phyloP scores from a whole-genome alignment of 2,113 vertebrate species.

The Amphiprion percula region DNA sequence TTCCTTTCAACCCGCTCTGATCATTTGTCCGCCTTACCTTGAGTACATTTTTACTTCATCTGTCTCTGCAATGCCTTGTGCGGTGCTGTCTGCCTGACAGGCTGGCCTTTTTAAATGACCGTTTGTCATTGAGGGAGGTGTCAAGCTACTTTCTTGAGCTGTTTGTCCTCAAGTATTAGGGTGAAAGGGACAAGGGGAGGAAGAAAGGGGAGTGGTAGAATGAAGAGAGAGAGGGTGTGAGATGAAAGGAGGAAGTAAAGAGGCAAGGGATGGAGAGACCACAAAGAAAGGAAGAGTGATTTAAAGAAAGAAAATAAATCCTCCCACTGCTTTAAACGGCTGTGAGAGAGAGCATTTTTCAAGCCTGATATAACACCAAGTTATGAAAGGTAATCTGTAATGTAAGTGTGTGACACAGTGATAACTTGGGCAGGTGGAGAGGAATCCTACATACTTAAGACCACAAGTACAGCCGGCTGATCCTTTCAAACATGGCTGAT shows the following conservation, averaged over 20 bases:
- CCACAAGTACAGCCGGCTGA: slow-evolving; percentile 38
- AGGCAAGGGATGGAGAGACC: slow-evolving; percentile 7
- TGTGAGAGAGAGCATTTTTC: slow-evolving; percentile 38
- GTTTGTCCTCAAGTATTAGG: slow-evolving; percentile 53
- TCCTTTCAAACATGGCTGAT: slow-evolving; percentile 63
- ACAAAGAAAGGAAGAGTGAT: slow-evolving; percentile 5
- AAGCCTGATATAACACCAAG: slow-evolving; percentile 46
- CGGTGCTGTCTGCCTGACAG: slow-evolving; percentile 70
- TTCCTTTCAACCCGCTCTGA: slow-evolving; percentile 42
- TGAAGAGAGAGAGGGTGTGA: slow-evolving; percentile 22
- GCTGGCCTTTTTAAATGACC: slow-evolving; percentile 79
- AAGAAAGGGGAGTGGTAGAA: slow-evolving; percentile 39
- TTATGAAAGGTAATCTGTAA: slow-evolving; percentile 61
- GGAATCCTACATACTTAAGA: slow-evolving; percentile 53
- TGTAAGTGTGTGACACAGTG: slow-evolving; percentile 64
- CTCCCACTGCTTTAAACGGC: slow-evolving; percentile 36
- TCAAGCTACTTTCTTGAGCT: slow-evolving; percentile 60
- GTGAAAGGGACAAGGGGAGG: slow-evolving; percentile 21
- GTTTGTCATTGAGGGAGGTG: slow-evolving; percentile 78
- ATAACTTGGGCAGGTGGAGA: slow-evolving; percentile 65
- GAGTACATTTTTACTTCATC: slow-evolving; percentile 79
- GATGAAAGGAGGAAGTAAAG: slow-evolving; percentile 23
- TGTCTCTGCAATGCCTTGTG: slow-evolving; percentile 58
- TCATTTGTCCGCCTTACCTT: slow-evolving; percentile 74
- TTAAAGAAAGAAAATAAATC: slow-evolving; percentile 56